Conservation (phyloP, 2,113 vertebrate species). For the Nicator chloris region DNA sequence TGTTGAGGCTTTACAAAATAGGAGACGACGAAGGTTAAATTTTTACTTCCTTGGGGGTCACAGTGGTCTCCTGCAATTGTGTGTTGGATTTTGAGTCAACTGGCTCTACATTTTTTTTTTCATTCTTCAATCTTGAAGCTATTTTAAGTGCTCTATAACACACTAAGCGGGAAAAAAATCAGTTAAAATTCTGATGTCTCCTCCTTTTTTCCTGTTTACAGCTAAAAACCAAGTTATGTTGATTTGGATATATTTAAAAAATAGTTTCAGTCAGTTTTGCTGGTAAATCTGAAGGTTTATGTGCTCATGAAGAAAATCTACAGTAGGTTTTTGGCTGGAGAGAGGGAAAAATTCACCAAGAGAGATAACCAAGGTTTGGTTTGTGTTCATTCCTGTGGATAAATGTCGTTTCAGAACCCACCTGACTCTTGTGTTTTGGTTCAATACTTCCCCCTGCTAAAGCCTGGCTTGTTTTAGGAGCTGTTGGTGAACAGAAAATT, state of each 20-base stretch:
- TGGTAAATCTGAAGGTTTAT: neutral
- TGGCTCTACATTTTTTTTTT: neutral
- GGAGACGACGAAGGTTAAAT: rapidly evolving
- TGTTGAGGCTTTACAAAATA: neutral
- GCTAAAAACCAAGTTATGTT: rapidly evolving
- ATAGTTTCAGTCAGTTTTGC: neutral
- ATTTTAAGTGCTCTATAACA: rapidly evolving
- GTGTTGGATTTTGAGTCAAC: neutral
- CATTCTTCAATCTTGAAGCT: neutral
- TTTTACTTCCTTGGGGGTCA: neutral
- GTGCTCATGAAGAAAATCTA: neutral
- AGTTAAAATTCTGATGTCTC: neutral
- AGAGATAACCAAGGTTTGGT: neutral
- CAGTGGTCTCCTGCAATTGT: rapidly evolving
- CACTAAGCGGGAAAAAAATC: neutral
- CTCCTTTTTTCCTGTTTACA: neutral
- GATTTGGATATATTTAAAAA: neutral
- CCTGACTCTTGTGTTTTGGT: neutral
- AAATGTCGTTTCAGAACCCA: neutral
- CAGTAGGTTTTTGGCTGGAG: neutral
- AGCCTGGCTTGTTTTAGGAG: neutral
- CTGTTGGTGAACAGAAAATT: neutral
- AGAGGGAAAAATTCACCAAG: neutral
- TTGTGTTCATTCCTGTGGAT: rapidly evolving
- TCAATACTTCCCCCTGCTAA: neutral